These are phyloP conservation scores for Trialeurodes vaporariorum DNA, from an alignment of 1,140 invertebrate genomes.

Conservation along the genomic window DNA sequence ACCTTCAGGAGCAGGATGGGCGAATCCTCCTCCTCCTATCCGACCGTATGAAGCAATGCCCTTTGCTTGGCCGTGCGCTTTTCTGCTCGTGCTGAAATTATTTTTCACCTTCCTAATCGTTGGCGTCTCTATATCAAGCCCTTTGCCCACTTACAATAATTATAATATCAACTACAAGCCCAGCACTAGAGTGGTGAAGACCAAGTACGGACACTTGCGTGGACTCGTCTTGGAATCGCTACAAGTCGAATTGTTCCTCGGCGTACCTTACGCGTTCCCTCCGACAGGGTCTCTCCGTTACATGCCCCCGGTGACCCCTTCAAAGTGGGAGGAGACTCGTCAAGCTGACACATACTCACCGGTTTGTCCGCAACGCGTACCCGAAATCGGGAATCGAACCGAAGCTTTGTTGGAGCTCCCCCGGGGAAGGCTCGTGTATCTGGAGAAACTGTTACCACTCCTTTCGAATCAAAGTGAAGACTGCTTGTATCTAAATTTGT, in stretches of 20 bases:
- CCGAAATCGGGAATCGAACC: constrained; percentile 51
- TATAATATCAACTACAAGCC: constrained; percentile 54
- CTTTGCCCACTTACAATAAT: too few species aligned
- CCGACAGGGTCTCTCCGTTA: constrained; percentile 66
- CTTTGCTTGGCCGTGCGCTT: not conserved
- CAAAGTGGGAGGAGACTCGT: constrained; percentile 70
- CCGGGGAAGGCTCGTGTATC: constrained; percentile 60
- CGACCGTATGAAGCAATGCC: not conserved
- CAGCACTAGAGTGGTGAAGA: constrained; percentile 64
- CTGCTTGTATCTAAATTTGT: constrained; percentile 93
- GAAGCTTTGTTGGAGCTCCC: constrained; percentile 65
- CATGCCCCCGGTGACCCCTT: constrained; percentile 87
- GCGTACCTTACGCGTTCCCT: constrained; percentile 83
- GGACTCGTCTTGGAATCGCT: constrained; percentile 65
- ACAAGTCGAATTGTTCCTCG: constrained; percentile 85
- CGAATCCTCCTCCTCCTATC: not conserved
- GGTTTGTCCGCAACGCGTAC: constrained; percentile 79
- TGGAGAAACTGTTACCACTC: constrained; percentile 66
- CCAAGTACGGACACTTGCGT: constrained; percentile 74
- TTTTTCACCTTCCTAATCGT: too few species aligned
- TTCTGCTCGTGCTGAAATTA: not conserved
- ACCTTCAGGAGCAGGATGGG: not conserved
- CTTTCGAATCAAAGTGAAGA: constrained; percentile 89
- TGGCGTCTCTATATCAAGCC: too few species aligned
- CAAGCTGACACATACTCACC: constrained; percentile 68